Evolutionary conservation across 2,797 vertebrate genomes (phyloP).

Genomic region (Epinephelus malabaricus): DNA sequence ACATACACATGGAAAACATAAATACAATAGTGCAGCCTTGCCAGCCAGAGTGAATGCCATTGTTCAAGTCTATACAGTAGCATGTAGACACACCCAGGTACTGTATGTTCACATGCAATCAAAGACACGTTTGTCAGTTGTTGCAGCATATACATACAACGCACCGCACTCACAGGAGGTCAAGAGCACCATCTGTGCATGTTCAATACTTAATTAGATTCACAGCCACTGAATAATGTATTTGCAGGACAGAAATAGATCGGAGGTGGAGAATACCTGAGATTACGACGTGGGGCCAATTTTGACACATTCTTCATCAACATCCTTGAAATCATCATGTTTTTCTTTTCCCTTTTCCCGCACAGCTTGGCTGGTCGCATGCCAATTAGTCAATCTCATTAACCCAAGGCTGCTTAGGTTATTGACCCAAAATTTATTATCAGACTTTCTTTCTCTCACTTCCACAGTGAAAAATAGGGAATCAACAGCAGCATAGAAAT

Average conservation of each 20-base stretch:
- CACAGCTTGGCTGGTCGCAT: slow-evolving; percentile 4
- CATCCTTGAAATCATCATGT: slow-evolving; percentile 31
- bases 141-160: slow-evolving; percentile 69
- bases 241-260: slow-evolving; percentile 74
- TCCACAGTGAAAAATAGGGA: not conserved
- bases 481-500: not conserved
- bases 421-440: slow-evolving; percentile 10
- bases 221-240: slow-evolving; percentile 83
- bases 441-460: not conserved
- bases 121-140: slow-evolving; percentile 61
- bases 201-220: slow-evolving; percentile 88
- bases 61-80: slow-evolving; percentile 34
- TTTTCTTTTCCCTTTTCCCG: slow-evolving; percentile 19
- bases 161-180: slow-evolving; percentile 70
- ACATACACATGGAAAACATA: not conserved
- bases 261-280: slow-evolving; percentile 75
- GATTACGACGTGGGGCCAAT: slow-evolving; percentile 29
- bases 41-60: not conserved
- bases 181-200: slow-evolving; percentile 85
- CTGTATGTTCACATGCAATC: slow-evolving; percentile 57
- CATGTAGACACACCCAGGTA: not conserved
- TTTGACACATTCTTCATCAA: slow-evolving; percentile 57
- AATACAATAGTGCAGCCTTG: slow-evolving; percentile 31
- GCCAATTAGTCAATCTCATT: slow-evolving; percentile 33
- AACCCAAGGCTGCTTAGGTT: slow-evolving; percentile 17